Conservation (phyloP, 1,140 invertebrate species). For the Ceratoteleas bidentatus region DNA sequence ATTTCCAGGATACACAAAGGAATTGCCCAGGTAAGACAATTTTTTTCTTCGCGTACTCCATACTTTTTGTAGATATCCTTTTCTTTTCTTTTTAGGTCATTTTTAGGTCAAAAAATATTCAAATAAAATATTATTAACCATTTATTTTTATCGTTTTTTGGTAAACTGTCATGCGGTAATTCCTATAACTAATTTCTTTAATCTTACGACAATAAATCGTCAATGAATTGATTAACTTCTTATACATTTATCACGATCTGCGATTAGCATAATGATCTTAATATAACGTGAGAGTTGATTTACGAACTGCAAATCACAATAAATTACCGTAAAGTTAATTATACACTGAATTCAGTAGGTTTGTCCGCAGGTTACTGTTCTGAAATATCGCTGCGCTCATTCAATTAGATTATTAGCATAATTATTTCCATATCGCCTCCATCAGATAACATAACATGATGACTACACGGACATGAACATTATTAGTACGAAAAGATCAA, state of each 20-base stretch:
- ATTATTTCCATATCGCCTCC: conserved; percentile 33
- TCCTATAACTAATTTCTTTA: no score
- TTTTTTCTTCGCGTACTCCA: no score
- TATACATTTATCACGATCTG: background rate
- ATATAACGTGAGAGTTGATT: conserved; percentile 16
- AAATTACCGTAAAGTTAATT: conserved; percentile 29
- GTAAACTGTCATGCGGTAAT: no score
- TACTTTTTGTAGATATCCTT: no score
- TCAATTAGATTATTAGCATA: conserved; percentile 28
- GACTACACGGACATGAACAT: conserved; percentile 3
- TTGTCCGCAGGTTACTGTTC: conserved; percentile 20
- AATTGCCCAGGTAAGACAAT: no score
- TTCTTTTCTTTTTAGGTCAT: no score
- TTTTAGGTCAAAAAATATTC: no score
- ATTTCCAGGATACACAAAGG: no score
- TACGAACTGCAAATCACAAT: conserved; percentile 11
- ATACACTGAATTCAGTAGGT: conserved; percentile 28
- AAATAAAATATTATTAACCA: no score
- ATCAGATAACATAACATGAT: conserved; percentile 18
- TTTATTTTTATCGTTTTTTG: no score
- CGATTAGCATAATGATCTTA: conserved; percentile 3
- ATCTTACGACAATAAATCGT: background rate
- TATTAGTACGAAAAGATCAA: conserved; percentile 1
- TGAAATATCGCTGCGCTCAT: conserved; percentile 17
- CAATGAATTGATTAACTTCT: background rate